A percentile compares a stretch with the other conserved stretches of the same genome.
phyloP scores from a whole-genome alignment of 1,140 invertebrate genomes.

The Archegozetes longisetosus region DNA sequence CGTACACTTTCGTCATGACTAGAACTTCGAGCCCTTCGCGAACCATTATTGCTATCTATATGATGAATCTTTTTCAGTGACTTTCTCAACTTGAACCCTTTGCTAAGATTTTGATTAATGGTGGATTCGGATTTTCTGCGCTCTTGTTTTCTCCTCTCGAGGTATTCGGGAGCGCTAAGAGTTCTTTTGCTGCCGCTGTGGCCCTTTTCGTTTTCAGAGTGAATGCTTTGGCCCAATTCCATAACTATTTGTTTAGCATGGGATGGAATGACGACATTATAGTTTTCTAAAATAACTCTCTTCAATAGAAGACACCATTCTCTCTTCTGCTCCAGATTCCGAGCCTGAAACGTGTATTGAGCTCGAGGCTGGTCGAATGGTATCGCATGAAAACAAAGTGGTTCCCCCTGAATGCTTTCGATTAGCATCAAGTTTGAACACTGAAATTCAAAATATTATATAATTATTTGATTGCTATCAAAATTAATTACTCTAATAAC shows the following conservation, averaged over 20 bases:
- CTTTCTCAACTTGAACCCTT: constrained; percentile 18
- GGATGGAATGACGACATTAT: constrained; percentile 76
- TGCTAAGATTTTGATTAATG: constrained; percentile 15
- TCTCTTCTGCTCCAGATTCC: constrained; percentile 74
- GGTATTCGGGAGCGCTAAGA: constrained; percentile 71
- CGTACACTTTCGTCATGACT: constrained; percentile 4
- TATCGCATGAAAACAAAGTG: constrained; percentile 84
- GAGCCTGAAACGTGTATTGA: constrained; percentile 75
- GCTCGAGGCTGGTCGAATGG: constrained; percentile 80
- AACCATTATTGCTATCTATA: constrained; percentile 4
- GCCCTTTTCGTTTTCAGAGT: constrained; percentile 17
- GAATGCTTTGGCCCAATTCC: constrained; percentile 55
- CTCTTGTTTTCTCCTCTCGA: constrained; percentile 58
- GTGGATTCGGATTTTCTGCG: constrained; percentile 40
- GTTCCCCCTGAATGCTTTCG: constrained; percentile 82
- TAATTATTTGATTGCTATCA: no score
- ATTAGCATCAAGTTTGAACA: constrained; percentile 94
- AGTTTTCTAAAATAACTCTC: constrained; percentile 83
- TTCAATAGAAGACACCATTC: constrained; percentile 83
- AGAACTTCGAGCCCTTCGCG: neutral
- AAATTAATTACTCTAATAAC: no score
- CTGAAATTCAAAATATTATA: constrained; percentile 36
- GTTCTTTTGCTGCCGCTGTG: constrained; percentile 45
- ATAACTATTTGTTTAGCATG: constrained; percentile 82
- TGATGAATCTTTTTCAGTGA: constrained; percentile 11